Percentiles rank a stretch among this genome's conserved stretches.
Conservation (phyloP, 2,797 vertebrate species). For the Platyrinchus mystaceus region DNA sequence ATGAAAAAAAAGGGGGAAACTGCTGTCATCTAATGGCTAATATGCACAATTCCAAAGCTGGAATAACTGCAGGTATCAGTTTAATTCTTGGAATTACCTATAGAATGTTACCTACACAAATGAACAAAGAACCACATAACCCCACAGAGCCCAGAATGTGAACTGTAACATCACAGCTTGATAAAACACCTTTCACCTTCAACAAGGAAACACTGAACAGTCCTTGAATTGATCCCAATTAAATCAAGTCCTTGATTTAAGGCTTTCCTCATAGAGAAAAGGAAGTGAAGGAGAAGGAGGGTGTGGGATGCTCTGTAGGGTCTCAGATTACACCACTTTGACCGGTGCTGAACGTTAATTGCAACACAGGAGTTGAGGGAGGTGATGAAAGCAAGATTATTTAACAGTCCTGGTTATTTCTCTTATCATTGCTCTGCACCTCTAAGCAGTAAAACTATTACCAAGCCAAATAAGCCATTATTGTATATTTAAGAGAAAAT, state of each 20-base stretch:
- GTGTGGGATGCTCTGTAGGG: rapidly evolving
- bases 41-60: neutral
- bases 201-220: neutral
- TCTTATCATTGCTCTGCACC: neutral
- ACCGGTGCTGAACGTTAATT: neutral
- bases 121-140: neutral
- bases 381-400: neutral
- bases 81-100: neutral
- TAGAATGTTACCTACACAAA: neutral
- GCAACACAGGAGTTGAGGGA: neutral
- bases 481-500: neutral
- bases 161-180: neutral
- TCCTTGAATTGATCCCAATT: neutral
- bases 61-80: neutral
- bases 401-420: neutral
- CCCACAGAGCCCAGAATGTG: neutral
- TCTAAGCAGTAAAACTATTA: neutral
- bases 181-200: neutral
- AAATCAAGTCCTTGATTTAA: neutral
- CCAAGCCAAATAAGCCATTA: neutral
- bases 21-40: neutral
- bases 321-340: neutral
- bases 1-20: neutral
- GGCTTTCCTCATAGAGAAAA: neutral
- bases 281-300: neutral